phyloP scores from a whole-genome alignment of 2,113 vertebrate species.

The Istiophorus platypterus region DNA sequence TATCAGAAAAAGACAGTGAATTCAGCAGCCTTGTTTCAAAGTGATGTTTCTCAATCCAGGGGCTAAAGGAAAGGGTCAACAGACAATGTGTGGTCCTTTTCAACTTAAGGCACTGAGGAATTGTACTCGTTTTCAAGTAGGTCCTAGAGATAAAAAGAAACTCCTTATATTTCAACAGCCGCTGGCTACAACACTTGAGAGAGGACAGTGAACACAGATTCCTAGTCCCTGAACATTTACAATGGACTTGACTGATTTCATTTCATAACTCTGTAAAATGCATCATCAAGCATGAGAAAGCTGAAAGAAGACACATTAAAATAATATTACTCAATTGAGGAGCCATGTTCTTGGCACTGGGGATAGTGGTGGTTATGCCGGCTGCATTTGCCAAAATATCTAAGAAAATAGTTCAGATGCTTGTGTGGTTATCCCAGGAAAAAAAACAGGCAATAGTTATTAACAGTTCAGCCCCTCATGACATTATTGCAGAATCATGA shows the following conservation, averaged over 20 bases:
- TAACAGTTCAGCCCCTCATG: constrained; percentile 12
- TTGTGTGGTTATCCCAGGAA: constrained; percentile 20
- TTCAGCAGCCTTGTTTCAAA: constrained; percentile 29
- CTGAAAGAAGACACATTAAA: background rate
- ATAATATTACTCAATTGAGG: constrained; percentile 11
- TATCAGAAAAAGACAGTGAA: constrained; percentile 25
- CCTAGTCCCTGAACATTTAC: background rate
- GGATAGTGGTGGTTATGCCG: constrained; percentile 15
- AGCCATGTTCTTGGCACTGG: constrained; percentile 27
- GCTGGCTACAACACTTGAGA: constrained; percentile 10
- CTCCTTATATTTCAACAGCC: constrained; percentile 21
- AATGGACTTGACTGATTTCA: background rate
- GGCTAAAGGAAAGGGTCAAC: constrained; percentile 34
- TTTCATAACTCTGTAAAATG: constrained; percentile 2
- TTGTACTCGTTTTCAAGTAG: constrained; percentile 33
- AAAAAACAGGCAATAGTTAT: constrained; percentile 14
- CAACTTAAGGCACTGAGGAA: constrained; percentile 60
- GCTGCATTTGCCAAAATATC: constrained; percentile 37
- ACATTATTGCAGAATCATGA: constrained; percentile 11
- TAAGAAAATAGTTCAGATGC: constrained; percentile 7
- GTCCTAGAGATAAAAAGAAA: constrained; percentile 16
- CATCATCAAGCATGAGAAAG: constrained; percentile 4
- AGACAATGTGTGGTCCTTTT: constrained; percentile 31
- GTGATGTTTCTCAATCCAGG: constrained; percentile 5
- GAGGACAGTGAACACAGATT: background rate